phyloP scores from a whole-genome alignment of 2,888 invertebrate species.

The Drosophila pseudotakahashii region DNA sequence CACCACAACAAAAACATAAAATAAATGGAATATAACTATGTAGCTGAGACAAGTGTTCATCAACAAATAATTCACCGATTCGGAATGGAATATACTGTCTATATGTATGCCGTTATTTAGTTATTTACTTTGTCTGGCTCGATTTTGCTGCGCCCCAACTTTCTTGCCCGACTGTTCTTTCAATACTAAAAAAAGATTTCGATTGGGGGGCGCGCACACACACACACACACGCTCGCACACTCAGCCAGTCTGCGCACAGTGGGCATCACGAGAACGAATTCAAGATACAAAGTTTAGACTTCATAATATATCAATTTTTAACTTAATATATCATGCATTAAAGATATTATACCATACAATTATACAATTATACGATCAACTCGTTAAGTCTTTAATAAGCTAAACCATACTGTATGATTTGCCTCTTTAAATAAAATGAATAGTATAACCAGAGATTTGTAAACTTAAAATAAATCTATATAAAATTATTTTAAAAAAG shows the following conservation, averaged over 20 bases:
- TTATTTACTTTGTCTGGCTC: slow-evolving; percentile 71
- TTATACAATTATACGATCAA: not conserved
- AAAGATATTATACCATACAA: not conserved
- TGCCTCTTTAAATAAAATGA: not conserved
- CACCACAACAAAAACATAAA: slow-evolving; percentile 27
- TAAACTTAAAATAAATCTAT: not conserved
- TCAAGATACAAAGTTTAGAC: not conserved
- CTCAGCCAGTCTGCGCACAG: slow-evolving; percentile 32
- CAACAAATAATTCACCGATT: slow-evolving; percentile 20
- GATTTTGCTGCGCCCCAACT: slow-evolving; percentile 64
- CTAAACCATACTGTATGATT: not conserved
- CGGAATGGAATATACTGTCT: slow-evolving; percentile 16
- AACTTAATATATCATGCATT: not conserved
- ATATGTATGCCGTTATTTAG: slow-evolving; percentile 59
- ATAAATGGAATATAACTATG: slow-evolving; percentile 38
- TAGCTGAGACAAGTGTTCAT: slow-evolving; percentile 13
- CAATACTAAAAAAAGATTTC: slow-evolving; percentile 70
- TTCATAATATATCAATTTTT: too few species aligned
- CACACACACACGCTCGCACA: slow-evolving; percentile 20
- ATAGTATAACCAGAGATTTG: not conserved
- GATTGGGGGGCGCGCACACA: slow-evolving; percentile 58
- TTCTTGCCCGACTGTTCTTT: slow-evolving; percentile 81
- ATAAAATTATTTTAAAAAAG: not conserved
- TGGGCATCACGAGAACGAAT: not conserved
- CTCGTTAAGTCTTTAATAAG: too few species aligned